phyloP scores from a whole-genome alignment of 2,797 vertebrate species.

The Pyrrhura leucotis region DNA sequence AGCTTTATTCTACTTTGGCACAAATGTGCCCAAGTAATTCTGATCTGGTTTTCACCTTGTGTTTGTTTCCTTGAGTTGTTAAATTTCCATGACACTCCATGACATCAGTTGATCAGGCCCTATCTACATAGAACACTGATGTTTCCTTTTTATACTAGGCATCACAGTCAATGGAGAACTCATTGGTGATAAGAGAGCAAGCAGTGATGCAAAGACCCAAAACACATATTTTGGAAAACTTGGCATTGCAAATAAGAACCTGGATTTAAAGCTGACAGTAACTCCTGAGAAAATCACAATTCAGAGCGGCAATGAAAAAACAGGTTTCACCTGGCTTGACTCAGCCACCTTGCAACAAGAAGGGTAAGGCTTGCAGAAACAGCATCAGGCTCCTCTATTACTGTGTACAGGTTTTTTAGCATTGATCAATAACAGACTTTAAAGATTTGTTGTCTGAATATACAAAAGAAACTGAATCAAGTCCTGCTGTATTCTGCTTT shows the following conservation, averaged over 20 bases:
- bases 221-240: slow-evolving; percentile 90
- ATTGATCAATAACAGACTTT: neutral
- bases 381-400: neutral
- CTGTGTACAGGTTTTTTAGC: neutral
- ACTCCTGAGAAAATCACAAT: slow-evolving; percentile 83
- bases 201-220: slow-evolving; percentile 57
- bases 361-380: slow-evolving; percentile 53
- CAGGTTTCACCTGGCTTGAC: slow-evolving; percentile 83
- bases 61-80: neutral
- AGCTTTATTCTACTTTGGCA: neutral
- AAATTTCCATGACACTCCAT: neutral
- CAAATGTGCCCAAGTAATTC: neutral
- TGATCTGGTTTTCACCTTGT: neutral
- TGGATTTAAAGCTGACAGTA: slow-evolving; percentile 83
- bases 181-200: slow-evolving; percentile 83
- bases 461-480: neutral
- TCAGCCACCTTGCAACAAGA: slow-evolving; percentile 72
- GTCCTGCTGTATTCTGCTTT: neutral
- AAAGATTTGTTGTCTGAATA: neutral
- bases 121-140: neutral
- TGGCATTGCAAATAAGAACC: slow-evolving; percentile 80
- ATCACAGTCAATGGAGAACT: slow-evolving; percentile 88
- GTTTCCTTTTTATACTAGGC: slow-evolving; percentile 73
- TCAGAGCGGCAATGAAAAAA: slow-evolving; percentile 70
- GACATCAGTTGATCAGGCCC: neutral